phyloP scores from a whole-genome alignment of 2,888 invertebrate species.

The Caradrina clavipalpis region DNA sequence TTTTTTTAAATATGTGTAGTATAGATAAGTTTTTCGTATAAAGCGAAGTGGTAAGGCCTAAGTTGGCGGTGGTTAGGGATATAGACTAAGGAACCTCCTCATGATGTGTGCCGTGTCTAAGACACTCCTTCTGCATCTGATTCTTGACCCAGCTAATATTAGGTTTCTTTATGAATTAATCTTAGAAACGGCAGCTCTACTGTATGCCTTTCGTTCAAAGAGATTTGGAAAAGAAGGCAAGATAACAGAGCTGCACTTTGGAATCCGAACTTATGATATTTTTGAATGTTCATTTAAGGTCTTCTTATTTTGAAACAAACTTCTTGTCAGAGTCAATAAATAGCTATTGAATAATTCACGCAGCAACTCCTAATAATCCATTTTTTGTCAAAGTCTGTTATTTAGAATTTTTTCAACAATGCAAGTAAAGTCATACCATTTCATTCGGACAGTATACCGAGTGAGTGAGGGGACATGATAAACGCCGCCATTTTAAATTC shows the following conservation, averaged over 20 bases:
- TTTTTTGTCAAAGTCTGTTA: neutral
- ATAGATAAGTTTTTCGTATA: too few species aligned
- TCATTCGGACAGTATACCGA: too few species aligned
- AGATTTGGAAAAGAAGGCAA: neutral
- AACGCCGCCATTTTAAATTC: too few species aligned
- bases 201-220: neutral
- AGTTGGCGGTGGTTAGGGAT: neutral
- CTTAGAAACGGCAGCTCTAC: neutral
- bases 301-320: too few species aligned
- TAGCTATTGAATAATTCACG: neutral
- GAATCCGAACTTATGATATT: too few species aligned
- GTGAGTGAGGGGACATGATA: too few species aligned
- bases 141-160: neutral
- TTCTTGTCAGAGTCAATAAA: too few species aligned
- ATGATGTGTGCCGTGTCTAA: neutral
- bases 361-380: neutral
- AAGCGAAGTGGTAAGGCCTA: too few species aligned
- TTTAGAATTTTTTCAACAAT: slow-evolving; percentile 4
- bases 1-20: too few species aligned
- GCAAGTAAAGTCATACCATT: slow-evolving; percentile 1
- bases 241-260: too few species aligned
- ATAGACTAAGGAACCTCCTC: neutral
- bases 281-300: too few species aligned
- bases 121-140: neutral
- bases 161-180: neutral